Base-by-base conservation (phyloP, 2,797 vertebrate species). In the Falco naumanni region DNA sequence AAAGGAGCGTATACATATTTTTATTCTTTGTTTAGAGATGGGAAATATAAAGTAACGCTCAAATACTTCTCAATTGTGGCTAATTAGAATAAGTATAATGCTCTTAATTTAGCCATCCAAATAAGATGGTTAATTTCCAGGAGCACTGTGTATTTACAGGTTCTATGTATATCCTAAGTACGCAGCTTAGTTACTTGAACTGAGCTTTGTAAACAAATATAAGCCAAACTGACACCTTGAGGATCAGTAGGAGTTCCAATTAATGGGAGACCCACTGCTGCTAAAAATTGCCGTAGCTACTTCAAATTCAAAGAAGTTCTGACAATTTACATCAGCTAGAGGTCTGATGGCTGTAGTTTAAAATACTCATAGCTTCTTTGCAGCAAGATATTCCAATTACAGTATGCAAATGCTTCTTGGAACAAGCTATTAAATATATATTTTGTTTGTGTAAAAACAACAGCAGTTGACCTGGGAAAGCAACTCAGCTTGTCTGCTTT, bases 191-290 rank as follows among this genome's bases (percentile, higher is more conserved):
- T 85, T 95, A 69, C 68, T 92, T 6, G 19, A 92, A 89, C 71
- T 29, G 25, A 89, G 87, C 69, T 93, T 92, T 93, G 86, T 93
- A 96, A 93, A 95, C 86, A 96, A 96, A 91, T 90, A 59, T 20
- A 34, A 92, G 84, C 86, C 92, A 97, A 94, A 95, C 65, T 93
- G 93, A 94, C 89, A 95, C 94, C 93, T 90, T 96, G 94, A 95
- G 78, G 61, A 96, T 86, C 93, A 95, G 92, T 93, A 83, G 94
- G 94, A 75, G 33, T 37, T 89, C 95, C 92, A 95, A 95, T 95
- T 96, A 97, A 90, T 82, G 74, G 70, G 34, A 96, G 87, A 96
- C 93, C 66, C 70, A 86, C 96, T 90, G 89, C 93, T 93, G 96
- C 65, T 96, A 86, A 86, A 95, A 94, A 91, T 45, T 95, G 91